phyloP scores from a whole-genome alignment of 2,888 invertebrate species.

The Lissocephala sabroskyi region DNA sequence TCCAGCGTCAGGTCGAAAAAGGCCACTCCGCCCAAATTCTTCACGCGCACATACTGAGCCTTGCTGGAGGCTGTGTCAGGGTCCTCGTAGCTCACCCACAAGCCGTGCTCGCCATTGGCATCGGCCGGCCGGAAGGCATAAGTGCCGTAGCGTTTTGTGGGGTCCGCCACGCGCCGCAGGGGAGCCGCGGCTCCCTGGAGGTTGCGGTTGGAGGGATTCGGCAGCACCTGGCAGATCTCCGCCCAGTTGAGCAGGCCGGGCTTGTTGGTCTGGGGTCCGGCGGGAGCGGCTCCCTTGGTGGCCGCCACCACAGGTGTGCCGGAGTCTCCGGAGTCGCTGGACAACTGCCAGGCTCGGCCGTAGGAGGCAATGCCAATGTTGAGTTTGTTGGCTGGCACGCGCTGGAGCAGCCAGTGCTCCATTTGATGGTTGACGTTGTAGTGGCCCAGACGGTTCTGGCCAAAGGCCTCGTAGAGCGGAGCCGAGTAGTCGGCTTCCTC shows the following conservation, averaged over 20 bases:
- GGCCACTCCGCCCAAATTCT: conserved; percentile 85
- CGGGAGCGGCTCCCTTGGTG: conserved; percentile 80
- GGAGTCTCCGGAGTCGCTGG: conserved; percentile 80
- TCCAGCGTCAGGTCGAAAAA: conserved; percentile 84
- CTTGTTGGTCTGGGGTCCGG: conserved; percentile 81
- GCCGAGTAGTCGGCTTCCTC: conserved; percentile 85
- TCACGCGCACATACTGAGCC: conserved; percentile 81
- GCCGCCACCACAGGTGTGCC: conserved; percentile 82
- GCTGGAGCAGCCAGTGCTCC: conserved; percentile 76
- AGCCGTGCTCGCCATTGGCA: conserved; percentile 78
- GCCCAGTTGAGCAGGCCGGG: conserved; percentile 84
- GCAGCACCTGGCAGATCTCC: conserved; percentile 83
- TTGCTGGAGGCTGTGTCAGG: conserved; percentile 87
- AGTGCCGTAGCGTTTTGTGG: conserved; percentile 84
- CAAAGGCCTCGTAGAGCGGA: conserved; percentile 81
- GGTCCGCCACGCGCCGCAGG: conserved; percentile 83
- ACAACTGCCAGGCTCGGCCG: conserved; percentile 85
- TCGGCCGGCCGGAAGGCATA: conserved; percentile 84
- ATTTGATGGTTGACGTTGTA: conserved; percentile 81
- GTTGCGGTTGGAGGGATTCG: conserved; percentile 76
- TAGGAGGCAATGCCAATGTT: conserved; percentile 81
- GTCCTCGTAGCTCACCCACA: conserved; percentile 89
- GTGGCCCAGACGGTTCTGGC: conserved; percentile 76
- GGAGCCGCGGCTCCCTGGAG: conserved; percentile 77
- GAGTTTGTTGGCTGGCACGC: conserved; percentile 79